Percentiles rank a stretch among this genome's conserved stretches.
Evolutionary conservation across 2,797 vertebrate genomes (phyloP).

Genomic region (Alcedo atthis): DNA sequence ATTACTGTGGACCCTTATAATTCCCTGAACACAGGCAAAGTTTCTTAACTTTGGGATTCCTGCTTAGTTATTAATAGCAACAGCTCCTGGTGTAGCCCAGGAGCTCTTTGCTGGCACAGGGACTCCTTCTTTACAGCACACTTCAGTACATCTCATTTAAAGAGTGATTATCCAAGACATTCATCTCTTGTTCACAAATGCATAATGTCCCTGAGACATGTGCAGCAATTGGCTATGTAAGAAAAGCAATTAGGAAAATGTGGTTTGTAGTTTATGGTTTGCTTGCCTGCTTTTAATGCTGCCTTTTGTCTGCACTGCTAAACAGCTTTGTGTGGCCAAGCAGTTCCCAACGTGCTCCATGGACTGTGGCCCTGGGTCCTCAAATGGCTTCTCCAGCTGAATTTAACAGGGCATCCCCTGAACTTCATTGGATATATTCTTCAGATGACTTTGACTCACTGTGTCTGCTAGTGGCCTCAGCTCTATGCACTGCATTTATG

Average conservation of each 20-base stretch:
- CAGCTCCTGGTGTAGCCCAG: background rate
- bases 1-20: background rate
- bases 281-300: background rate
- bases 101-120: background rate
- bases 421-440: background rate
- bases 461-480: background rate
- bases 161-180: background rate
- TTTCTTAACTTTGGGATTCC: background rate
- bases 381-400: background rate
- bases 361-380: background rate
- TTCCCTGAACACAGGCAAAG: background rate
- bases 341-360: background rate
- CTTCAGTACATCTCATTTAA: background rate
- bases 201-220: background rate
- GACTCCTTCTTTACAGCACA: background rate
- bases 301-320: background rate
- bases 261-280: conserved; percentile 17
- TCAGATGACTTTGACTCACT: background rate
- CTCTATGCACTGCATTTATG: background rate
- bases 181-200: background rate
- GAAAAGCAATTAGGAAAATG: conserved; percentile 52
- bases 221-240: conserved; percentile 17
- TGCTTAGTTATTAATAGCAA: conserved; percentile 6
- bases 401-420: background rate
- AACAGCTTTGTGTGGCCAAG: background rate